A percentile compares a stretch with the other conserved stretches of the same genome.
Evolutionary conservation across 1,140 invertebrate species (phyloP).

Genomic region (Brachionus manjavacas): DNA sequence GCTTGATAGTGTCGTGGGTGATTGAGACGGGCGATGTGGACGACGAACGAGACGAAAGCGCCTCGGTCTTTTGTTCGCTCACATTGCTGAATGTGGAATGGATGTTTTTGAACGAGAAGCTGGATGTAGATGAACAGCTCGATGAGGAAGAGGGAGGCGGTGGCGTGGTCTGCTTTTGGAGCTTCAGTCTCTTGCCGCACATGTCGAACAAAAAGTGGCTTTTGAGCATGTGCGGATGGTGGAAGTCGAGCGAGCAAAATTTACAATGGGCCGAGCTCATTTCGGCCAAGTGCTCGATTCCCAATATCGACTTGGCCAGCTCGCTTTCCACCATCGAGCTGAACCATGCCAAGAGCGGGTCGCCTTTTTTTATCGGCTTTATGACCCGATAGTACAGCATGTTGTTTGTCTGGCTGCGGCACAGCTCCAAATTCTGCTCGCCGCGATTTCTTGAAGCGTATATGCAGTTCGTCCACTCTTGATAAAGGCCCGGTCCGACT

Average conservation of each 20-base stretch:
- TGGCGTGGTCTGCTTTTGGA: background rate
- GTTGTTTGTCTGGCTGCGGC: constrained; percentile 46
- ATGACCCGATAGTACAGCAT: constrained; percentile 49
- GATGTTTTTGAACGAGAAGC: constrained; percentile 26
- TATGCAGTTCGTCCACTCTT: constrained; percentile 60
- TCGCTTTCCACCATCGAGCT: constrained; percentile 67
- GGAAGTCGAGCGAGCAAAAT: background rate
- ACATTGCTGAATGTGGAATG: background rate
- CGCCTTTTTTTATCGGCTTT: constrained; percentile 59
- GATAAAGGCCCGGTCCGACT: constrained; percentile 42
- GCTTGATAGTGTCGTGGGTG: constrained; percentile 46
- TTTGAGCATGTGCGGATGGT: background rate
- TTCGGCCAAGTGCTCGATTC: constrained; percentile 57
- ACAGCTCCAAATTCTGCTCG: constrained; percentile 64
- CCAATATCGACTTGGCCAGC: constrained; percentile 69
- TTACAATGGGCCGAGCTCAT: background rate
- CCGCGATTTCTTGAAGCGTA: constrained; percentile 66
- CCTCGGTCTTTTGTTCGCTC: background rate
- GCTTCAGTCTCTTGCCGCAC: constrained; percentile 20
- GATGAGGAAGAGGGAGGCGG: background rate
- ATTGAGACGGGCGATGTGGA: constrained; percentile 34
- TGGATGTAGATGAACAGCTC: background rate
- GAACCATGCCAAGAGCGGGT: constrained; percentile 74
- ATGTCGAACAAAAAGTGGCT: constrained; percentile 36
- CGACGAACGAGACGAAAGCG: background rate